These are phyloP conservation scores for Pegoplata infirma DNA, from an alignment of 2,888 invertebrate species.

Conservation along the genomic window DNA sequence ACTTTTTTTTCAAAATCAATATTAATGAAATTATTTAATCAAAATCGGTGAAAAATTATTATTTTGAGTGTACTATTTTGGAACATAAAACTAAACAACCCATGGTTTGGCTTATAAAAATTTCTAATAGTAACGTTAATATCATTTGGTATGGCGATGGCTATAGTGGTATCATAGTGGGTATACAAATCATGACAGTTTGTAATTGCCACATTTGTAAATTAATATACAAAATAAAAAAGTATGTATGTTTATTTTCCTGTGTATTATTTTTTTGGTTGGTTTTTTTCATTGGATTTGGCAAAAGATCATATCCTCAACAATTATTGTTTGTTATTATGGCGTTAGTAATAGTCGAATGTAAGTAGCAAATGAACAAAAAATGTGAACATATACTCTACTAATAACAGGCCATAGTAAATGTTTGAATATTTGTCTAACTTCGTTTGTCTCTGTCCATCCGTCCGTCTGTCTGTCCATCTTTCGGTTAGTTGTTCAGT, in stretches of 20 bases:
- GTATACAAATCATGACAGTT: slow-evolving; percentile 53
- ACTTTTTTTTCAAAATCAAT: no score
- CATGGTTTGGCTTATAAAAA: slow-evolving; percentile 1
- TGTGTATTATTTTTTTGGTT: not conserved
- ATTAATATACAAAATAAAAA: slow-evolving; percentile 46
- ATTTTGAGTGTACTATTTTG: no score
- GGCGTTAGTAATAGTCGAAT: slow-evolving; percentile 21
- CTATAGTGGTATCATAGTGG: slow-evolving; percentile 21
- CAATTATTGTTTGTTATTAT: slow-evolving; percentile 22
- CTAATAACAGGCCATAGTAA: slow-evolving; percentile 12
- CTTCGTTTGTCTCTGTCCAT: slow-evolving; percentile 23
- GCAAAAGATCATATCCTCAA: slow-evolving; percentile 27
- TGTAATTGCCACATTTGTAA: slow-evolving; percentile 62
- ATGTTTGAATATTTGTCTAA: slow-evolving; percentile 35
- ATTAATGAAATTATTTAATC: no score
- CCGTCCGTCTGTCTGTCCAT: not conserved
- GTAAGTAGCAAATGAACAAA: no score
- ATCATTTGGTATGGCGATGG: not conserved
- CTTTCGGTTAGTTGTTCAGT: not conserved
- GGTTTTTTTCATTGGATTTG: no score
- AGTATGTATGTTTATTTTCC: not conserved
- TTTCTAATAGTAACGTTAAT: not conserved
- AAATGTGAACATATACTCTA: no score
- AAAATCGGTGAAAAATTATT: no score
- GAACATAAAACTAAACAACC: slow-evolving; percentile 11